A percentile compares a stretch with the other conserved stretches of the same genome.
Conservation (phyloP, 2,888 invertebrate genomes). For the Conomelus anceps region DNA sequence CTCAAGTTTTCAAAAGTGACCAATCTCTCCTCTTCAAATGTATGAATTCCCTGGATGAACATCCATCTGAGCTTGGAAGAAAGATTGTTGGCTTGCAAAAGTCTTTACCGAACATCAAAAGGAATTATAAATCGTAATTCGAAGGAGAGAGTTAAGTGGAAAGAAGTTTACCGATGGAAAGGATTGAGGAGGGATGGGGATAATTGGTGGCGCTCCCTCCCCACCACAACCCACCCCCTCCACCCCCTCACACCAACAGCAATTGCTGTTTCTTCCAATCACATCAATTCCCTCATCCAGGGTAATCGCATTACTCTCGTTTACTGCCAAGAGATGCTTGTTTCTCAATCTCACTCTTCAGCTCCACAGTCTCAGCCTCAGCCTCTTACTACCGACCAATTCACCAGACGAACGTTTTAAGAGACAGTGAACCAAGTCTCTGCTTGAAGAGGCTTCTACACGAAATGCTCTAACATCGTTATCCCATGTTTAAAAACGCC, state of each 20-base stretch:
- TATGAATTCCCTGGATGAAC: not conserved
- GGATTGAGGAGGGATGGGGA: not conserved
- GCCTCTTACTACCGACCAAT: not conserved
- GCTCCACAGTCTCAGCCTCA: not conserved
- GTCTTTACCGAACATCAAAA: not conserved
- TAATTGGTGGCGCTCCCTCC: not conserved
- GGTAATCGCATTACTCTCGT: conserved; percentile 5
- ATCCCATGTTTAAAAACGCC: not conserved
- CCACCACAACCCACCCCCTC: not conserved
- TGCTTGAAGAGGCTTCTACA: not conserved
- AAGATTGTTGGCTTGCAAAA: not conserved
- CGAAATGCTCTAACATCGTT: not conserved
- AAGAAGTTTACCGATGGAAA: conserved; percentile 6
- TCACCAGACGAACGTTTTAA: not conserved
- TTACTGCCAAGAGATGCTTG: not conserved
- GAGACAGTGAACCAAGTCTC: not conserved
- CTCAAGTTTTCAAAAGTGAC: not conserved
- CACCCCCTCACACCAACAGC: not conserved
- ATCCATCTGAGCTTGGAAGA: not conserved
- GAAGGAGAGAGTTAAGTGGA: conserved; percentile 8
- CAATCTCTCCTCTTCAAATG: not conserved
- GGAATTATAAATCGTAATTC: conserved; percentile 12
- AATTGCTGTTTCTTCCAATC: conserved; percentile 13
- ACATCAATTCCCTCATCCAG: conserved; percentile 9
- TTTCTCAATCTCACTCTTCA: not conserved